phyloP scores from a whole-genome alignment of 2,113 vertebrate species.

The Pavo muticus region DNA sequence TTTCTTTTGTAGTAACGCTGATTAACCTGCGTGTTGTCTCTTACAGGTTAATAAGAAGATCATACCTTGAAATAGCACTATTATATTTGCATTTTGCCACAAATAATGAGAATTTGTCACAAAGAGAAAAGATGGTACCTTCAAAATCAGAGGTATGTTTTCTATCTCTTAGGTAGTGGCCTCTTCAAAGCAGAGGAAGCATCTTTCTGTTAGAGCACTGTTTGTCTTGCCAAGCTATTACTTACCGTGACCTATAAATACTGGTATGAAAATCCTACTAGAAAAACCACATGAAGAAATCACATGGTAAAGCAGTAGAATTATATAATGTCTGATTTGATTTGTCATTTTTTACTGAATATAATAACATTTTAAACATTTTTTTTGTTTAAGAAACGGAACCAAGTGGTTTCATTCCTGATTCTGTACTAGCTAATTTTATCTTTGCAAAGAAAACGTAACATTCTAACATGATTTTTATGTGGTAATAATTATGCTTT shows the following conservation, averaged over 20 bases:
- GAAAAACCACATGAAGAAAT: background rate
- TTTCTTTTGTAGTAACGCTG: background rate
- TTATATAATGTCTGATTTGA: background rate
- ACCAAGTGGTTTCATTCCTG: background rate
- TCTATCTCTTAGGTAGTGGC: background rate
- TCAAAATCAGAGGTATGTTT: conserved; percentile 41
- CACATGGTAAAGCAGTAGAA: background rate
- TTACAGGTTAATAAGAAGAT: conserved; percentile 81
- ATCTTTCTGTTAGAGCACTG: background rate
- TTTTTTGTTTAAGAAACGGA: background rate
- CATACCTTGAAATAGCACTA: conserved; percentile 86
- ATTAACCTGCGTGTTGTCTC: background rate
- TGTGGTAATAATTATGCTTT: background rate
- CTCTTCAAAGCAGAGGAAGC: conserved; percentile 5
- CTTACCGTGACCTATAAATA: background rate
- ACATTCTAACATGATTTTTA: background rate
- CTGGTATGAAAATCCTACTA: background rate
- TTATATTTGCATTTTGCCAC: conserved; percentile 72
- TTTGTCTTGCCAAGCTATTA: background rate
- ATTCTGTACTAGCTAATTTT: background rate
- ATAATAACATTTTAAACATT: background rate
- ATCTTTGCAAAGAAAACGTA: background rate
- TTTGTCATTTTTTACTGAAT: background rate
- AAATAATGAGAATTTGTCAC: conserved; percentile 18
- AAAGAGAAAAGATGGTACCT: background rate